phyloP scores from a whole-genome alignment of 2,113 vertebrate genomes.

The Brienomyrus brachyistius region DNA sequence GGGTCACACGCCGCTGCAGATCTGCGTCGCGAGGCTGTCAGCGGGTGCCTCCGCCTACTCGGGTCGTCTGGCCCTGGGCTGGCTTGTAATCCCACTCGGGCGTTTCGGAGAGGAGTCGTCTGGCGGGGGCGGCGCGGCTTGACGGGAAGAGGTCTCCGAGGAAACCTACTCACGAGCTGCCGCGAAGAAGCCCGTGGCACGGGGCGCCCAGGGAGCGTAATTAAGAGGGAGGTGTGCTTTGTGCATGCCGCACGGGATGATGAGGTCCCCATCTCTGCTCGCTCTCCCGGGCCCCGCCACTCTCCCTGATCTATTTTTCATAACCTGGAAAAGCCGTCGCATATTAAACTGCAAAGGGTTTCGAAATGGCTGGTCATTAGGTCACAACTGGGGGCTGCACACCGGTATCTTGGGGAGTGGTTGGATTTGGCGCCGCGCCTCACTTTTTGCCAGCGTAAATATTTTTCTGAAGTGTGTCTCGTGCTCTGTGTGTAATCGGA shows the following conservation, averaged over 20 bases:
- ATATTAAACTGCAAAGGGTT: slow-evolving; percentile 29
- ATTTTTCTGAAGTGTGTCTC: background rate
- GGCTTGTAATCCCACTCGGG: slow-evolving; percentile 16
- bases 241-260: background rate
- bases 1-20: background rate
- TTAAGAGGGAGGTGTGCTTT: slow-evolving; percentile 24
- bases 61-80: background rate
- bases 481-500: background rate
- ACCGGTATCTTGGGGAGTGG: background rate
- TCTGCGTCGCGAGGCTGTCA: background rate
- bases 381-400: slow-evolving; percentile 16
- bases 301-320: slow-evolving; percentile 36
- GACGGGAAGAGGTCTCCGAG: slow-evolving; percentile 12
- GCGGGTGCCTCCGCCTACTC: background rate
- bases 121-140: background rate
- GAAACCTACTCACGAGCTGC: slow-evolving; percentile 15
- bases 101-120: background rate
- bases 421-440: slow-evolving; percentile 2
- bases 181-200: slow-evolving; percentile 23
- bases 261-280: slow-evolving; percentile 11
- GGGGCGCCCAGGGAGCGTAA: slow-evolving; percentile 13
- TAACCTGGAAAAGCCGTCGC: slow-evolving; percentile 22
- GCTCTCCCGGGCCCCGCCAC: slow-evolving; percentile 20
- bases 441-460: background rate
- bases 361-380: slow-evolving; percentile 10